phyloP scores from a whole-genome alignment of 2,113 vertebrate species.

The Podarcis raffonei region DNA sequence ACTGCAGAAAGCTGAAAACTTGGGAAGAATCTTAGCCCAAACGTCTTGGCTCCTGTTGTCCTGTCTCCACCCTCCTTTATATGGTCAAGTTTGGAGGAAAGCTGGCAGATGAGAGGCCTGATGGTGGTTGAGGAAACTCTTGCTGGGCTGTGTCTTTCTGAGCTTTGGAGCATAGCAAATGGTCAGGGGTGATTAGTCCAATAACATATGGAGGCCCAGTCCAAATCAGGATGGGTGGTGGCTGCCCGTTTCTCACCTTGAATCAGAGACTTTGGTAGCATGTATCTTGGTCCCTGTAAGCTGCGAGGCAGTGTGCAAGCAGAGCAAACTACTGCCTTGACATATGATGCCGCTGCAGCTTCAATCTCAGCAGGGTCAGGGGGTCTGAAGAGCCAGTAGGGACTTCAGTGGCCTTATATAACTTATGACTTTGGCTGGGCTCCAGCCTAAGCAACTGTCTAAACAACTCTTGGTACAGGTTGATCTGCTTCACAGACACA shows the following conservation, averaged over 20 bases:
- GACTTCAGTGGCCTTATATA: not conserved
- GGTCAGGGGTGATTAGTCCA: too few species aligned
- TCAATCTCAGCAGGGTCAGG: not conserved
- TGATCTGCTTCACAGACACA: too few species aligned
- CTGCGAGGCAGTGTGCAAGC: not conserved
- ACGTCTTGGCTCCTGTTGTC: too few species aligned
- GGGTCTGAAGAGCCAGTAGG: not conserved
- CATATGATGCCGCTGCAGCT: not conserved
- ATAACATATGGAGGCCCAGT: not conserved
- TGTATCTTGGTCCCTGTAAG: not conserved
- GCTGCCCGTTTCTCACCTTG: not conserved
- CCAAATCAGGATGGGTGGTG: not conserved
- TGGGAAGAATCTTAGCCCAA: too few species aligned
- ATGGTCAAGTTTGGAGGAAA: too few species aligned
- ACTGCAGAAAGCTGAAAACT: too few species aligned
- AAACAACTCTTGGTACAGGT: not conserved
- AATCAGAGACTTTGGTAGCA: not conserved
- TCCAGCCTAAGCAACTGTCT: not conserved
- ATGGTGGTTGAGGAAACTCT: too few species aligned
- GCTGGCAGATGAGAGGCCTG: too few species aligned
- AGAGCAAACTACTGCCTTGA: not conserved
- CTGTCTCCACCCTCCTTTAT: too few species aligned
- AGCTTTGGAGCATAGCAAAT: too few species aligned
- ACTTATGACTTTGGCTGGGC: not conserved
- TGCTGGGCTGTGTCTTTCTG: too few species aligned